Evolutionary conservation across 2,797 vertebrate species (phyloP).

Genomic region (Pseudotriccus pelzelni): DNA sequence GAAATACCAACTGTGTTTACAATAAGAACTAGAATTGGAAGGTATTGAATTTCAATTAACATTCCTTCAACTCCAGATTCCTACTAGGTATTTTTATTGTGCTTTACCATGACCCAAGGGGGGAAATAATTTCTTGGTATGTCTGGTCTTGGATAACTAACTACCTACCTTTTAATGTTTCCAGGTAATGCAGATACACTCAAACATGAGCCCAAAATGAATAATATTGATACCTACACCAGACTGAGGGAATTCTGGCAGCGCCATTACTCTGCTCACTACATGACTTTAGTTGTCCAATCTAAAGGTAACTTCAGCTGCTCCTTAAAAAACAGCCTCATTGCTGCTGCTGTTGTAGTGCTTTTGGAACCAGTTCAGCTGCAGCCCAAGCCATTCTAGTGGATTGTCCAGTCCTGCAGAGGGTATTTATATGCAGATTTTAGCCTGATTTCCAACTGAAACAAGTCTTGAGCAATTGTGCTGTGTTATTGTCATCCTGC

Average conservation of each 20-base stretch:
- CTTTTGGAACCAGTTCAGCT: not conserved
- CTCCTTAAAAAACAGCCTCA: not conserved
- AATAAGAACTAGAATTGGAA: not conserved
- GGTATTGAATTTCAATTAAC: not conserved
- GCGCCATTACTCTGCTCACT: constrained; percentile 91
- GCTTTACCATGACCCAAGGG: not conserved
- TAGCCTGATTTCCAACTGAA: constrained; percentile 3
- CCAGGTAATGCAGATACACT: constrained; percentile 93
- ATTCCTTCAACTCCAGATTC: not conserved
- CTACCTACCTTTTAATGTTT: not conserved
- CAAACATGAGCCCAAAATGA: constrained; percentile 88
- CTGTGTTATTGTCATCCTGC: not conserved
- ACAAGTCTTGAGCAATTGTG: not conserved
- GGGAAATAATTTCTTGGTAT: accelerated
- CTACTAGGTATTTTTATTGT: not conserved
- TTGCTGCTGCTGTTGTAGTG: not conserved
- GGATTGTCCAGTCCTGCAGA: not conserved
- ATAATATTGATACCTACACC: constrained; percentile 88
- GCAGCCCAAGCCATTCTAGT: not conserved
- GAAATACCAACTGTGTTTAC: not conserved
- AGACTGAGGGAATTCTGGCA: constrained; percentile 89
- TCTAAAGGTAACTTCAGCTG: constrained; percentile 85
- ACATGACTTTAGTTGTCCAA: constrained; percentile 94
- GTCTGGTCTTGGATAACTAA: not conserved
- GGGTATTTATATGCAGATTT: constrained; percentile 27